Base-by-base conservation (phyloP, 2,888 invertebrate species). In the Bedellia somnulentella region DNA sequence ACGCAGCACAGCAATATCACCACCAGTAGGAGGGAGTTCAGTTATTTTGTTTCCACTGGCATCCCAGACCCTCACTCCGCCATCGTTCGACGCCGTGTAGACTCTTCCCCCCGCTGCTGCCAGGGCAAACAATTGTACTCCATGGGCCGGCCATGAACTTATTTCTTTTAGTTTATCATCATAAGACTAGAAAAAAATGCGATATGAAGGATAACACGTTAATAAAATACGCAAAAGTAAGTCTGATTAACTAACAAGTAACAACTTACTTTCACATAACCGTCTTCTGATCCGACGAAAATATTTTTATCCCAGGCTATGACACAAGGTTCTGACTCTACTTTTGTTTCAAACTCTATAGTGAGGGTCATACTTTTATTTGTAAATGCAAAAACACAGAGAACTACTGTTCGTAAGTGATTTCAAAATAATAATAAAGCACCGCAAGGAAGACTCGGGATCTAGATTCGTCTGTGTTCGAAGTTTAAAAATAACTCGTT, bases 11-110 rank as follows among this genome's bases (percentile, higher is more conserved):
- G 52, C 57, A 16, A 76, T 45, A 27, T 79, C 75, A 3, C 55
- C 62, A 2, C 67, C 78, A 4, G 67, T 56, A 5, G 73, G 44
- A 2, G 53, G 48, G 14, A 70, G 39, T 31, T 71, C 66, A 2
- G 47, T 34, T 10, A 64, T 37, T 43, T 63, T 68, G 15, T 60
- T 50, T 9, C 75, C 71, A 11, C 52, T 40, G 2, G 41, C 35
- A 11, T 71, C 60, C 81, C 83, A 85, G 2, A 79, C 62, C 43
- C 76, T 78, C 13, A 85, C 67, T 4, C 78, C 80, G 3, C 81
- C 81, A 41, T 85, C 86, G 37, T 82, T 82, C 2, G 84, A 84
- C 23, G 81, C 71, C 1, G 85, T 80, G 50, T 80, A 85, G 5
- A 78, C 67, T 14, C 46, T 45, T 16, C 71, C 67, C 11, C 68